phyloP scores from a whole-genome alignment of 2,797 vertebrate genomes.

The Sus cebifrons region DNA sequence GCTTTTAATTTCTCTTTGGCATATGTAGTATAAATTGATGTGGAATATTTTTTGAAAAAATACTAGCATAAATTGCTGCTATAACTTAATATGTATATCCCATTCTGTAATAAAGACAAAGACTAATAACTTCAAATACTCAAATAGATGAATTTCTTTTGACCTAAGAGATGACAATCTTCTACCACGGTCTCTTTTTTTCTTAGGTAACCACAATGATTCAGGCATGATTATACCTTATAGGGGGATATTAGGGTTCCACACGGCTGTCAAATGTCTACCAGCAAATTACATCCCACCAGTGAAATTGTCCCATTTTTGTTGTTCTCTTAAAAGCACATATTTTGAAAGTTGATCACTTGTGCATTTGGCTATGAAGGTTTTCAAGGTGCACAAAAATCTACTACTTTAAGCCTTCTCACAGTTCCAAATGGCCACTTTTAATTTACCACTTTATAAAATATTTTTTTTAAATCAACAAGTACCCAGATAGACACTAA shows the following conservation, averaged over 20 bases:
- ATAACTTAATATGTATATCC: background rate
- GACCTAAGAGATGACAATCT: background rate
- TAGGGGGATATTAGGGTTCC: background rate
- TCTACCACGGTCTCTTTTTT: background rate
- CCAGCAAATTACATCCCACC: background rate
- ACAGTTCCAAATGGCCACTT: conserved; percentile 17
- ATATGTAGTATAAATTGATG: background rate
- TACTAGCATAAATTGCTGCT: background rate
- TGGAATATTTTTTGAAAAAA: conserved; percentile 42
- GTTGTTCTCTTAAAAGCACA: conserved; percentile 1
- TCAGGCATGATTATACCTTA: conserved; percentile 46
- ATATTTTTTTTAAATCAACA: background rate
- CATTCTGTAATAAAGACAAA: conserved; percentile 40
- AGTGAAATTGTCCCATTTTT: conserved; percentile 43
- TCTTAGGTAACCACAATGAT: conserved; percentile 23
- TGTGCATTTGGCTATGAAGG: conserved; percentile 5
- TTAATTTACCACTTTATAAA: conserved; percentile 10
- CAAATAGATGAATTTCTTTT: background rate
- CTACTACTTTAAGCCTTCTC: background rate
- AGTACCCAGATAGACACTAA: background rate
- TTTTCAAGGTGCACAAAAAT: conserved; percentile 46
- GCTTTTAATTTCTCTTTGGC: background rate
- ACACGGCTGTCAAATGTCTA: conserved; percentile 10
- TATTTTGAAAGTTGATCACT: conserved; percentile 34
- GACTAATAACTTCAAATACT: conserved; percentile 17